Base-by-base conservation (phyloP, 2,113 vertebrate genomes). In the Pluvialis apricaria region DNA sequence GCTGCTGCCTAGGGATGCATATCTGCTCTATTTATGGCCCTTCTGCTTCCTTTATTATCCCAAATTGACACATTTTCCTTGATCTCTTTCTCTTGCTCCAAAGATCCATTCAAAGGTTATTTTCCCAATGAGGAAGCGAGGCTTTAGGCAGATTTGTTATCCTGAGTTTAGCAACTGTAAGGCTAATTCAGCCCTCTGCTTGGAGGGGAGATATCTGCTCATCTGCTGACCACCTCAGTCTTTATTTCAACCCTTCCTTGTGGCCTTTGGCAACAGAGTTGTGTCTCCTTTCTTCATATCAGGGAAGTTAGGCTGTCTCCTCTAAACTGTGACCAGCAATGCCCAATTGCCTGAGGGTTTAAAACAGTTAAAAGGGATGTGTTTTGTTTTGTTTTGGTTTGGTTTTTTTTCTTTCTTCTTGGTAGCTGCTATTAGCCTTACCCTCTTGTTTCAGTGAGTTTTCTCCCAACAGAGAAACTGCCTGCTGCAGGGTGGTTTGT, bases 21-120 rank as follows among this genome's bases (percentile, higher is more conserved):
- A 96, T 96, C 90, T 98, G 92, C 69, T 69, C 88, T 92, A 92
- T 98, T 97, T 96, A 97, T 90, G 88, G 88, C 93, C 91, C 91
- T 96, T 93, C 93, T 96, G 91, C 88, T 97, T 97, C 96, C 97
- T 97, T 94, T 89, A 92, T 96, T 92, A 84, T 92, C 80, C 94
- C 90, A 71, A 78, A 82, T 79, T 83, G 71, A 86, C 93, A 89
- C 83, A 92, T 97, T 96, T 95, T 94, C 94, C 94, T 92, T 79
- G 61, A 81, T 95, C 95, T 95, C 78, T 95, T 88, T 93, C 95
- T 94, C 54, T 86, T 80, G 90, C 93, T 91, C 70, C 89, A 95
- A 91, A 96, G 91, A 90, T 91, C 62, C n/a, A 88, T 94, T 96
- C 92, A 93, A 92, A 90, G 90, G 93, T 93, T 94, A 97, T 88